A percentile compares a stretch with the other conserved stretches of the same genome.
phyloP scores from a whole-genome alignment of 2,888 invertebrate genomes.

The Candidula unifasciata region DNA sequence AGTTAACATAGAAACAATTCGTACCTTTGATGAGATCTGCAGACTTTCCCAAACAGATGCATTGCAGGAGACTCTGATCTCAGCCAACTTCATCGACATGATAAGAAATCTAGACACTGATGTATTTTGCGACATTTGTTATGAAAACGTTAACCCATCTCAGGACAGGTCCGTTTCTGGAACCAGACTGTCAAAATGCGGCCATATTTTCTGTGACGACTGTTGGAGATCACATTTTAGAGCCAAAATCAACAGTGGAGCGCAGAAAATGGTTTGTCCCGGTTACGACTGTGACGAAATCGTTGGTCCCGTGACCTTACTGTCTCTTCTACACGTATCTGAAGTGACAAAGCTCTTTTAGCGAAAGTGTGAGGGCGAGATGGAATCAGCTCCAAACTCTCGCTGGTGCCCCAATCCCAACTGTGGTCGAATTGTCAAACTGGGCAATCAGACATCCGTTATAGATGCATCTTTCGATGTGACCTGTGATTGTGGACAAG shows the following conservation, averaged over 20 bases:
- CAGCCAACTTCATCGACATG: background rate
- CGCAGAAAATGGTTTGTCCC: constrained; percentile 51
- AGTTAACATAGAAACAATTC: constrained; percentile 13
- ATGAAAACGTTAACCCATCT: constrained; percentile 51
- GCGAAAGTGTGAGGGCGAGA: constrained; percentile 43
- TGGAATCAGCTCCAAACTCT: constrained; percentile 35
- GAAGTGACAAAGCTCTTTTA: constrained; percentile 45
- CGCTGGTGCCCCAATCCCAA: constrained; percentile 57
- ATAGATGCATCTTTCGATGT: constrained; percentile 9
- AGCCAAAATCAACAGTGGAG: constrained; percentile 44
- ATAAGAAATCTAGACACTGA: constrained; percentile 25
- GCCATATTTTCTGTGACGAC: constrained; percentile 55
- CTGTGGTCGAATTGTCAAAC: constrained; percentile 54
- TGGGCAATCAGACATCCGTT: background rate
- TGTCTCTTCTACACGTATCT: constrained; percentile 53
- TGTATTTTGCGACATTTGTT: constrained; percentile 56
- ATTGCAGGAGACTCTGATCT: constrained; percentile 3
- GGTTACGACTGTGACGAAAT: constrained; percentile 52
- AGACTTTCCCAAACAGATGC: background rate
- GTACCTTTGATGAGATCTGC: constrained; percentile 15
- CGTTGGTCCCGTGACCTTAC: constrained; percentile 47
- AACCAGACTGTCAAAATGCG: constrained; percentile 52
- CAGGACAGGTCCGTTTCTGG: constrained; percentile 22
- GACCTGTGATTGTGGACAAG: constrained; percentile 52
- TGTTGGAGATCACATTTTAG: constrained; percentile 55